These are phyloP conservation scores for Drosophila pegasa DNA, from an alignment of 2,888 invertebrate genomes.

Conservation along the genomic window DNA sequence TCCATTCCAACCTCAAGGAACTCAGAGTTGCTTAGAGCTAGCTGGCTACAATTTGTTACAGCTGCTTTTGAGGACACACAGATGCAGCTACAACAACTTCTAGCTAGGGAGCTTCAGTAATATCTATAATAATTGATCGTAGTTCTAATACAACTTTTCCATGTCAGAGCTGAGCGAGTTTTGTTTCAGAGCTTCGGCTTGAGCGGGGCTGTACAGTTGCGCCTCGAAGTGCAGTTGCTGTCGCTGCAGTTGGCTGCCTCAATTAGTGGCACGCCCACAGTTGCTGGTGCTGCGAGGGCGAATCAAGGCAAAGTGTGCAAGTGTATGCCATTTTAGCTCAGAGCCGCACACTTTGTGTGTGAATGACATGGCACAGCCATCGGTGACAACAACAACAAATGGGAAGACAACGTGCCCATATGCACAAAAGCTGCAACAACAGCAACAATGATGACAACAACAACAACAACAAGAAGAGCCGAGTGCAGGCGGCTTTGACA, in stretches of 20 bases:
- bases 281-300: constrained; percentile 36
- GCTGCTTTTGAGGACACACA: no score
- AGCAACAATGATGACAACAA: constrained; percentile 9
- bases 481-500: constrained; percentile 71
- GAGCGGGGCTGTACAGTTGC: constrained; percentile 51
- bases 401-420: constrained; percentile 65
- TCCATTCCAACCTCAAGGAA: no score
- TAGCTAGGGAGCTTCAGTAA: not conserved
- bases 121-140: not conserved
- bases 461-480: constrained; percentile 15
- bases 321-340: constrained; percentile 74
- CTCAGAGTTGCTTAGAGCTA: no score
- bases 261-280: constrained; percentile 73
- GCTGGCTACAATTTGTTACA: no score
- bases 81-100: no score
- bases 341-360: constrained; percentile 76
- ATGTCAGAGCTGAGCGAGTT: not conserved
- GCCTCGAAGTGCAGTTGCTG: constrained; percentile 35
- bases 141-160: not conserved
- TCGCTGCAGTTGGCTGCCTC: constrained; percentile 73
- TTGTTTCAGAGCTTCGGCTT: not conserved
- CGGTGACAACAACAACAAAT: constrained; percentile 37
- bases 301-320: constrained; percentile 70
- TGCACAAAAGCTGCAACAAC: constrained; percentile 62
- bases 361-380: constrained; percentile 73